Evolutionary conservation across 2,888 invertebrate genomes (phyloP).

Genomic region (Rotaria sp.): DNA sequence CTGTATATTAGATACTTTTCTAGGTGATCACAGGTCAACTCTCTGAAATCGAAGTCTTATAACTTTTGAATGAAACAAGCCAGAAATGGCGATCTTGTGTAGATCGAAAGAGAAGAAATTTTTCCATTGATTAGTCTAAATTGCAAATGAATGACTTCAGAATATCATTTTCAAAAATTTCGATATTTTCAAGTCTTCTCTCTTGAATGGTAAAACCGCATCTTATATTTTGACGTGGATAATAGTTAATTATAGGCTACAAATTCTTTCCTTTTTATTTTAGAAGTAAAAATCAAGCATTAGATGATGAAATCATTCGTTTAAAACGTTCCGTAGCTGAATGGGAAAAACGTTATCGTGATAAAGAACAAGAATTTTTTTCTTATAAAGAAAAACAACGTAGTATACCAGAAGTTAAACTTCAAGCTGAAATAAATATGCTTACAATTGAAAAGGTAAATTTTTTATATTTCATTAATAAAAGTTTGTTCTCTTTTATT

Average conservation of each 20-base stretch:
- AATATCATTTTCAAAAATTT: too few species aligned
- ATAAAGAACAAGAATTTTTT: slow-evolving; percentile 50
- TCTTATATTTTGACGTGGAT: too few species aligned
- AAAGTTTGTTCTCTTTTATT: background rate
- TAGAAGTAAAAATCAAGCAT: slow-evolving; percentile 48
- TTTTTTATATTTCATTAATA: background rate
- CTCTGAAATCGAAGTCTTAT: too few species aligned
- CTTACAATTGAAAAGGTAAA: slow-evolving; percentile 54
- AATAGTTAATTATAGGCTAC: background rate
- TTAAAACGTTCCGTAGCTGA: slow-evolving; percentile 49
- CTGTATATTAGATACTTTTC: too few species aligned
- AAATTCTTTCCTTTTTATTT: slow-evolving; percentile 38
- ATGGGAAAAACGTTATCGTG: slow-evolving; percentile 43
- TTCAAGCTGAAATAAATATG: slow-evolving; percentile 55
- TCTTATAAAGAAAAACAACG: slow-evolving; percentile 51
- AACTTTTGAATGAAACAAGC: too few species aligned
- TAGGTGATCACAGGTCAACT: too few species aligned
- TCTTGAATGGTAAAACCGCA: too few species aligned
- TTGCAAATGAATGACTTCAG: too few species aligned
- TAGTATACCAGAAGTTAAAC: slow-evolving; percentile 52
- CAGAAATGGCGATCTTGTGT: too few species aligned
- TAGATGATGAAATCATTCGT: slow-evolving; percentile 49
- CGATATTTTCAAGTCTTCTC: too few species aligned
- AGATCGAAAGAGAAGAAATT: too few species aligned
- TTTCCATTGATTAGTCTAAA: too few species aligned